phyloP scores from a whole-genome alignment of 2,113 vertebrate species.

The Tonatia bakeri region DNA sequence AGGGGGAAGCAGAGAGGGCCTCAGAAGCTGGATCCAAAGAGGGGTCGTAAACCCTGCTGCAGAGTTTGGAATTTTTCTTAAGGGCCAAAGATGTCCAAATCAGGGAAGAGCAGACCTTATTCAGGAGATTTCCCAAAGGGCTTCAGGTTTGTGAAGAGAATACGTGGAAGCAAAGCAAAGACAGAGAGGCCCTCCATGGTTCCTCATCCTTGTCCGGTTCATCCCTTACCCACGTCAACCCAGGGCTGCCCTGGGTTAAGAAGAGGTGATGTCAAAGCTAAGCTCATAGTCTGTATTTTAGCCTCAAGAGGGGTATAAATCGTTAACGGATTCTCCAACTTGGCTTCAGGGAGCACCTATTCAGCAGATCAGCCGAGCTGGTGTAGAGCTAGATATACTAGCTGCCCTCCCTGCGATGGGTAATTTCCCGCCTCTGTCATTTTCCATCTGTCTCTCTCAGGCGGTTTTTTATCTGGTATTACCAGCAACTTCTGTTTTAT shows the following conservation, averaged over 20 bases:
- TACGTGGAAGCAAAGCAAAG: not conserved
- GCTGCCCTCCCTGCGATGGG: not conserved
- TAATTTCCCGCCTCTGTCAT: not conserved
- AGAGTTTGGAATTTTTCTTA: not conserved
- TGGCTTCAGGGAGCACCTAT: not conserved
- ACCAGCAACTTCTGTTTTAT: not conserved
- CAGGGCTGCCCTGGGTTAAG: too few species aligned
- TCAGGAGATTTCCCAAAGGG: not conserved
- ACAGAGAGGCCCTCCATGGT: fast-evolving
- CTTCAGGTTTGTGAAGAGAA: not conserved
- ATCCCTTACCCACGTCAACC: fast-evolving
- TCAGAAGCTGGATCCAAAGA: not conserved
- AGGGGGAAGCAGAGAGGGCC: fast-evolving
- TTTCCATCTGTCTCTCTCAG: not conserved
- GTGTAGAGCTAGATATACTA: fast-evolving
- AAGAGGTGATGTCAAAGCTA: not conserved
- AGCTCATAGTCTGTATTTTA: not conserved
- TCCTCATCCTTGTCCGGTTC: not conserved
- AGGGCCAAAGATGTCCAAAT: not conserved
- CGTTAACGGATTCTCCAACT: fast-evolving
- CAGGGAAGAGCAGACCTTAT: not conserved
- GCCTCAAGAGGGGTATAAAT: not conserved
- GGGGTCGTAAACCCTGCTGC: not conserved
- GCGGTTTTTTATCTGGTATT: not conserved
- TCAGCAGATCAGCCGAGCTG: fast-evolving